phyloP scores from a whole-genome alignment of 2,113 vertebrate genomes.

The Charadrius vociferus region DNA sequence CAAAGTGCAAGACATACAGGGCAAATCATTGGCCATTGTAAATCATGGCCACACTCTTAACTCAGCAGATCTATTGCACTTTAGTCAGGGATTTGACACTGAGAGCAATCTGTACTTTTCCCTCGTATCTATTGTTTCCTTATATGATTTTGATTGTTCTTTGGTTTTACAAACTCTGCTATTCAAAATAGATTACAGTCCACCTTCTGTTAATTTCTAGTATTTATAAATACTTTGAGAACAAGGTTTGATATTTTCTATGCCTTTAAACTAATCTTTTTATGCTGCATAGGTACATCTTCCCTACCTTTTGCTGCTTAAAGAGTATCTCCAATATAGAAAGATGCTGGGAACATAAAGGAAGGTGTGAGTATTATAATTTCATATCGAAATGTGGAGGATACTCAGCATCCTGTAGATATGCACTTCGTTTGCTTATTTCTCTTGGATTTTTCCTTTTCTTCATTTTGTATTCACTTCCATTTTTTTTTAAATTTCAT shows the following conservation, averaged over 20 bases:
- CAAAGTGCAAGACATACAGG: conserved; percentile 5
- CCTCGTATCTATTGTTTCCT: background rate
- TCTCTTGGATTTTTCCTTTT: background rate
- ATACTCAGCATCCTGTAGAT: background rate
- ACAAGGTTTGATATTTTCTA: background rate
- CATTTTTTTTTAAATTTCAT: background rate
- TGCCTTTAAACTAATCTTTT: background rate
- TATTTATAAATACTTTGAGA: background rate
- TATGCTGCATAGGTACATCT: background rate
- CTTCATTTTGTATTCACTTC: background rate
- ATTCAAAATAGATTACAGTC: background rate
- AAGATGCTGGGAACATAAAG: background rate
- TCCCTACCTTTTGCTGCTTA: background rate
- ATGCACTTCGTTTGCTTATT: background rate
- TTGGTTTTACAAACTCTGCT: accelerated
- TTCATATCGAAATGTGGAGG: background rate
- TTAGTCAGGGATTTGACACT: background rate
- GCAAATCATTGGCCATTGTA: conserved; percentile 2
- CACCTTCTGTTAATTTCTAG: background rate
- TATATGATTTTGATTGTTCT: background rate
- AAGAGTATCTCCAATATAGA: background rate
- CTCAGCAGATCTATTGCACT: background rate
- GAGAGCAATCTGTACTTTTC: background rate
- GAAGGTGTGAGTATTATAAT: background rate
- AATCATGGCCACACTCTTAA: conserved; percentile 32